A percentile compares a stretch with the other conserved stretches of the same genome.
These are phyloP conservation scores for Pammene aurita DNA, from an alignment of 2,888 invertebrate genomes.

Conservation along the genomic window DNA sequence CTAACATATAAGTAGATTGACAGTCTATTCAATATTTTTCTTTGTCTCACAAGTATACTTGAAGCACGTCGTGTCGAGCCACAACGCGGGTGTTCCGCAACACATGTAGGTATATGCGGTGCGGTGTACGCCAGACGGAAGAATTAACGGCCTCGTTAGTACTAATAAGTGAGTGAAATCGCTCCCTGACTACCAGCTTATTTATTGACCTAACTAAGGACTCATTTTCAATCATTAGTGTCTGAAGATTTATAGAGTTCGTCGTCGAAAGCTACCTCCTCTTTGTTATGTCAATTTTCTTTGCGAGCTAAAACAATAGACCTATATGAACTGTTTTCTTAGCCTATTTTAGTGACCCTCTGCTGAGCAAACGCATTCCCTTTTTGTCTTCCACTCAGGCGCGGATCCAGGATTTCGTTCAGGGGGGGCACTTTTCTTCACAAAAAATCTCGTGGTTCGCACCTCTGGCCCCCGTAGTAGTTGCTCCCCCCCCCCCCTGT, in stretches of 20 bases:
- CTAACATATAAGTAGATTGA: not conserved
- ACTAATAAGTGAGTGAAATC: slow-evolving; percentile 56
- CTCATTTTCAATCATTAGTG: not conserved
- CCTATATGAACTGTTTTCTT: no score
- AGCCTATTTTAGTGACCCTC: no score
- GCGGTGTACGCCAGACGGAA: slow-evolving; percentile 45
- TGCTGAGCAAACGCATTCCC: no score
- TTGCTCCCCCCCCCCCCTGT: no score
- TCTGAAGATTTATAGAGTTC: not conserved
- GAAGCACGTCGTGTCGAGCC: not conserved
- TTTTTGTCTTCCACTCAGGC: no score
- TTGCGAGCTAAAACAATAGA: no score
- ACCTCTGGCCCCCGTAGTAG: no score
- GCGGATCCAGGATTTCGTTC: no score
- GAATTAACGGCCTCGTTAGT: slow-evolving; percentile 57
- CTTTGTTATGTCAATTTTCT: not conserved
- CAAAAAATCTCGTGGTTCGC: no score
- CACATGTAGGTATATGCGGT: not conserved
- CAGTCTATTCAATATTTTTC: not conserved
- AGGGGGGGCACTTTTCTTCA: no score
- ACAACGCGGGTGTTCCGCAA: slow-evolving; percentile 7
- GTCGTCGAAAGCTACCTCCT: not conserved
- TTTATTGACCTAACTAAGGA: slow-evolving; percentile 11
- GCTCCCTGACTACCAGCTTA: slow-evolving; percentile 25
- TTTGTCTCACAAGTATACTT: not conserved